Conservation (phyloP, 2,797 vertebrate species). For the Gadopsis marmoratus region DNA sequence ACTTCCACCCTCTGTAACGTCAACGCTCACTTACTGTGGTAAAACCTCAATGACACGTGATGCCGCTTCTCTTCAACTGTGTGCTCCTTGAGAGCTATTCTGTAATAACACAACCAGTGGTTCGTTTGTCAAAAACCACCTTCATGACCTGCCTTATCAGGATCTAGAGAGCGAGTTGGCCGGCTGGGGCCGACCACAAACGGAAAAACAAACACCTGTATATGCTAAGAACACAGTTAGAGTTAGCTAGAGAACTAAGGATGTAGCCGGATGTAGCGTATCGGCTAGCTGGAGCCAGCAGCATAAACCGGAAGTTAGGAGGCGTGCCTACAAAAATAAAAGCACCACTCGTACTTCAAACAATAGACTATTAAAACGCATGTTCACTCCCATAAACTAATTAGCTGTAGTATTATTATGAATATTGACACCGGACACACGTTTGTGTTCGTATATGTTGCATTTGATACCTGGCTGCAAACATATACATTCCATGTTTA, state of each 20-base stretch:
- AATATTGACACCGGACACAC: not conserved
- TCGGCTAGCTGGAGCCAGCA: conserved; percentile 17
- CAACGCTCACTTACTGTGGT: not conserved
- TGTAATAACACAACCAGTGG: not conserved
- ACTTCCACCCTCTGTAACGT: not conserved
- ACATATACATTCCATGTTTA: not conserved
- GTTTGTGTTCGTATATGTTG: too few relatives aligned
- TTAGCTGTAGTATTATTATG: not conserved
- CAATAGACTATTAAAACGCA: accelerated
- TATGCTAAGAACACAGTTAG: not conserved
- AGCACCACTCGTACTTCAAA: not conserved
- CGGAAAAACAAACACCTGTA: not conserved
- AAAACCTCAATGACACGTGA: not conserved
- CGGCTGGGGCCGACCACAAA: not conserved
- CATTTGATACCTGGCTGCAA: not conserved
- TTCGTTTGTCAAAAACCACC: not conserved
- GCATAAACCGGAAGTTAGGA: conserved; percentile 11
- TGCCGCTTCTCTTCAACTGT: not conserved
- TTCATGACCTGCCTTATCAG: not conserved
- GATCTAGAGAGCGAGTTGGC: not conserved
- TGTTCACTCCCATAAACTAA: not conserved
- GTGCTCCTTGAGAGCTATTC: not conserved
- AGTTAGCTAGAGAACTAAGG: not conserved
- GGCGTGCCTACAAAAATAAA: conserved; percentile 39
- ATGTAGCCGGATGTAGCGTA: not conserved